Conservation (phyloP, 2,888 invertebrate genomes). For the Cosmopolites sordidus region DNA sequence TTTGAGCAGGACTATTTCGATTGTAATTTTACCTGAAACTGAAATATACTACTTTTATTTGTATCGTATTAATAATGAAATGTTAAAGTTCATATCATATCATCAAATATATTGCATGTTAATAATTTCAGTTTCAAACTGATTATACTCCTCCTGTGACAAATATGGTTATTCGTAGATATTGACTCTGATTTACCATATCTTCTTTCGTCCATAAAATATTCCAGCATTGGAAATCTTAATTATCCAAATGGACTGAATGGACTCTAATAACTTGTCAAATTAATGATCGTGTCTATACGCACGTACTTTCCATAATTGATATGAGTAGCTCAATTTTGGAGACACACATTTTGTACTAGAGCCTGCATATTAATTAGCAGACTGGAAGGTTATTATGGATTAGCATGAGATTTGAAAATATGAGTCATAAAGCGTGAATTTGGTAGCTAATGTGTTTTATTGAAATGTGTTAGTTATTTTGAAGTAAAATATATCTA, state of each 20-base stretch:
- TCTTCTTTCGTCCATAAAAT: neutral
- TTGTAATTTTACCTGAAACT: too few relatives aligned
- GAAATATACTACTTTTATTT: too few relatives aligned
- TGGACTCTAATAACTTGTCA: neutral
- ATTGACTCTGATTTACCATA: neutral
- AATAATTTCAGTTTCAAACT: slow-evolving; percentile 2
- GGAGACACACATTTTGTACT: neutral
- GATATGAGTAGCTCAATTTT: neutral
- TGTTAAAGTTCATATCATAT: too few relatives aligned
- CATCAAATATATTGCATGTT: too few relatives aligned
- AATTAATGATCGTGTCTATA: neutral
- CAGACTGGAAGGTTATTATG: neutral
- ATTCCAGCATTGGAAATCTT: neutral
- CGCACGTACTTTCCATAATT: neutral
- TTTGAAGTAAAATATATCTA: too few relatives aligned
- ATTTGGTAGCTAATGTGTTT: too few relatives aligned
- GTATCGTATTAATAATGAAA: too few relatives aligned
- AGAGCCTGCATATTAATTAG: neutral
- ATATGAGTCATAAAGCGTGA: too few relatives aligned
- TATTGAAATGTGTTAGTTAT: too few relatives aligned
- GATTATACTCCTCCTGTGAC: too few relatives aligned
- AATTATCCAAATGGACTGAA: slow-evolving; percentile 1
- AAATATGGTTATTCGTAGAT: too few relatives aligned
- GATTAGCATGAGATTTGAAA: neutral
- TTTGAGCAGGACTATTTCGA: too few relatives aligned